Evolutionary conservation across 2,888 invertebrate genomes (phyloP), one percentile per base, ranked within the genome.

Genomic region (Cheilosia scutellata): DNA sequence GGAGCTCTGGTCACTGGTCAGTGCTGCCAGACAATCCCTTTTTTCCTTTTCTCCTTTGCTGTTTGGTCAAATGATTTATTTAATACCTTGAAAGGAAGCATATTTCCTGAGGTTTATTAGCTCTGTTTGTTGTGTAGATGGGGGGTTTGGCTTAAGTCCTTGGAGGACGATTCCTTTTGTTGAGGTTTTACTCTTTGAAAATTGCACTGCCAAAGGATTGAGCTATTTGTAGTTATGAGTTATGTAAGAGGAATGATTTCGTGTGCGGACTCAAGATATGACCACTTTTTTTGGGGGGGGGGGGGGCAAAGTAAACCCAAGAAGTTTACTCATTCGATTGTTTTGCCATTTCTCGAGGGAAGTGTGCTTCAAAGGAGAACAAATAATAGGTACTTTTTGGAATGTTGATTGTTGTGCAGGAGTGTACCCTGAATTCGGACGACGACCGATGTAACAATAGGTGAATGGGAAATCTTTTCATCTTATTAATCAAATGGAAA

Each of bases 11-110:
- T n/a, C 44, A 47, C n/a, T 49, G 27, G 33, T 33, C 16, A n/a
- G 27, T 29, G 1, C 29, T 20, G 47, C 29, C 53, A 33, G 57
- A 44, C 57, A 47, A 70, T 57, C n/a, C 40, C 4, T 16, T 42
- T 47, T 58, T 37, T 47, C 58, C 29, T 58, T 37, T 47, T 71
- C 29, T 4, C 20, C 20, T 33, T 57, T 13, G 7, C 33, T 68
- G 37, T 65, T 58, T 42, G 58, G 66, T 76, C 58, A 76, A 60
- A 72, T 82, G 77, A 72, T 82, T 82, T 82, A 72, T 66, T 71
- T 72, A 65, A 71, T 71, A 77, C 60, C 71, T 77, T 72, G 27
- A 71, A 66, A 55, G 60, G 25, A 78, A 77, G 60, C 53, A 77
- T 40, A 77, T 72, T 60, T 72, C 65, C 60, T 68, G 42, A 53